Evolutionary conservation across 2,888 invertebrate species (phyloP), one percentile per base, ranked within the genome.

Genomic region (Lepidonotus clava): DNA sequence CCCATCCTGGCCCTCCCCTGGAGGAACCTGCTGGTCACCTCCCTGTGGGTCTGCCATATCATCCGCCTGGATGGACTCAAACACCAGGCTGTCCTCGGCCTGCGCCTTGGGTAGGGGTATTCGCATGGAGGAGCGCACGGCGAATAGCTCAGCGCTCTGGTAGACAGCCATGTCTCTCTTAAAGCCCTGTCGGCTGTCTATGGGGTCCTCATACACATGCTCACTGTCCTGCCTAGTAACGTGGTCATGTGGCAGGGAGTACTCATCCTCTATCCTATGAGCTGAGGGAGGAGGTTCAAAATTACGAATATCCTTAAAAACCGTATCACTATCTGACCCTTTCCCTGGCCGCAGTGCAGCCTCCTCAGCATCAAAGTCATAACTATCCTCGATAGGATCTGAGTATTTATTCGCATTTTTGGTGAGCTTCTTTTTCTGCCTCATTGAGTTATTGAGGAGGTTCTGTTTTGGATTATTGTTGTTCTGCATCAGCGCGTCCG

Each of bases 61-160:
- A 46, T 80, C 80, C 5, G 80, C 80, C 24, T 80, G 41, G 28
- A 80, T 51, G 24, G 80, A 80, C 18, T 80, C 46, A 41, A 80
- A 46, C n/a, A 80, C 80, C n/a, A 80, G 41, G 14, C 46, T 46
- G 1, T 80, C 80, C 6, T 6, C 80, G 1, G 80, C 32, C 18
- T 32, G 14, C 28, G 34, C 32, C 28, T 38, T 34, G 4, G 80
- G 80, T 0, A 80, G 24, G 5, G 41, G 80, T 11, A 46, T 80
- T 28, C 46, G 8, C 51, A 51, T 46, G 5, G 80, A 80, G 51
- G 21, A 46, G 0, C 80, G 41, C 1, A 80, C 51, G 11, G 80
- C 24, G 80, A 80, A 80, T 28, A 80, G 80, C 24, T 80, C 80
- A 2, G 28, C 2, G 18, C 80, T 80, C 41, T 46, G 41, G 46